These are phyloP conservation scores for Macrostomum cliftonense DNA, from an alignment of 2,888 invertebrate genomes.

Conservation along the genomic window DNA sequence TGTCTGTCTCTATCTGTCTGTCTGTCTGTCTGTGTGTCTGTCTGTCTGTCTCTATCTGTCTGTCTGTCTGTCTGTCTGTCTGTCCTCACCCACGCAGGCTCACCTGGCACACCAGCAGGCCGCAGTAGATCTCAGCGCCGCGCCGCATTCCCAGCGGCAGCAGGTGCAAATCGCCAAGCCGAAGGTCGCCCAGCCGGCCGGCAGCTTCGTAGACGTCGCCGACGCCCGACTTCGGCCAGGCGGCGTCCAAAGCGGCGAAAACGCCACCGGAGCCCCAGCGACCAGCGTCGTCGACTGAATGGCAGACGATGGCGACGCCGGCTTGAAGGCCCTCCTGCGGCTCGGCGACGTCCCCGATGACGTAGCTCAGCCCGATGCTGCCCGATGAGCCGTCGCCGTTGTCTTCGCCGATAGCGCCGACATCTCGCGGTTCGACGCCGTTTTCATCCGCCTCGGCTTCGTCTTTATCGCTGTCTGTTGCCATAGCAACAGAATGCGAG, in stretches of 20 bases:
- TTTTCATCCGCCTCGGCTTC: constrained; percentile 11
- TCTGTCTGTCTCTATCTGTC: no score
- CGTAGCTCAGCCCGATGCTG: constrained; percentile 20
- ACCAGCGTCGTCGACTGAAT: constrained; percentile 37
- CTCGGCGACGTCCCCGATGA: constrained; percentile 36
- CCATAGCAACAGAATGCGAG: constrained; percentile 2
- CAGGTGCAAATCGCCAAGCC: constrained; percentile 32
- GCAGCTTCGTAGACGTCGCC: constrained; percentile 29
- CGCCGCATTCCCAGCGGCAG: neutral
- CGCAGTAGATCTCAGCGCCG: constrained; percentile 1
- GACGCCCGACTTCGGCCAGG: constrained; percentile 21
- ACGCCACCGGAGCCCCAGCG: constrained; percentile 37
- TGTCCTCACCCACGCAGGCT: no score
- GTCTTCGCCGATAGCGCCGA: neutral
- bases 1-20: no score
- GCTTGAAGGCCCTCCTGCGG: constrained; percentile 19
- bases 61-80: no score
- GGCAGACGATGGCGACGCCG: constrained; percentile 27
- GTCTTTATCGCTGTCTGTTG: constrained; percentile 14
- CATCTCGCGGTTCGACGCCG: neutral
- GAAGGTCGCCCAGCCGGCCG: constrained; percentile 32
- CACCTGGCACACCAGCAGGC: neutral
- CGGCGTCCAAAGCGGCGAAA: constrained; percentile 29
- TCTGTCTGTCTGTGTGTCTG: no score
- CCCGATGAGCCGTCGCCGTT: neutral